These are phyloP conservation scores for Xanthorhoe spadicearia DNA, from an alignment of 2,888 invertebrate species.

Conservation along the genomic window DNA sequence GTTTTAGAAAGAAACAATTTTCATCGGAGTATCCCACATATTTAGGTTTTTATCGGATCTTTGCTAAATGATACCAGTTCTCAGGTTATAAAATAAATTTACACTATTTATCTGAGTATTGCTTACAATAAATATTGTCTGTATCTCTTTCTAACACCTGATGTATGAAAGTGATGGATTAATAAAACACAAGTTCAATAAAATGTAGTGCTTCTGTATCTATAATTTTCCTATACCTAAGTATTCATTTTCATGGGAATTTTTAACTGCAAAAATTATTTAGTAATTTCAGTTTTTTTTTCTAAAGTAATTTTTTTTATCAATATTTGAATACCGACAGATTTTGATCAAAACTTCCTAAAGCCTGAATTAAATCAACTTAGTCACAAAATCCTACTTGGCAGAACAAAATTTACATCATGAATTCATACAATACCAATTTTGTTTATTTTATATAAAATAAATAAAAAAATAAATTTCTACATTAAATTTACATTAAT, in stretches of 20 bases:
- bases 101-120: constrained; percentile 21
- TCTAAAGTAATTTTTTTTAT: too few relatives aligned
- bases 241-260: background rate
- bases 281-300: too few relatives aligned
- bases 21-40: constrained; percentile 18
- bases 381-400: too few relatives aligned
- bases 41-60: constrained; percentile 29
- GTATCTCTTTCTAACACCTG: constrained; percentile 9
- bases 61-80: constrained; percentile 33
- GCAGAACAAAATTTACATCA: too few relatives aligned
- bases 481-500: too few relatives aligned
- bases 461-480: too few relatives aligned
- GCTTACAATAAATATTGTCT: constrained; percentile 16
- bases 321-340: too few relatives aligned
- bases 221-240: too few relatives aligned
- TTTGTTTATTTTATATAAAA: too few relatives aligned
- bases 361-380: too few relatives aligned
- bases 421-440: too few relatives aligned
- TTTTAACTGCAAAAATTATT: background rate
- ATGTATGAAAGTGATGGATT: background rate
- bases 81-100: constrained; percentile 26
- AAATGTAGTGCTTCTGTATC: background rate
- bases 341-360: too few relatives aligned
- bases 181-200: background rate
- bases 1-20: constrained; percentile 10